These are phyloP conservation scores for Spilosoma lubricipeda DNA, from an alignment of 2,888 invertebrate genomes.

Conservation along the genomic window DNA sequence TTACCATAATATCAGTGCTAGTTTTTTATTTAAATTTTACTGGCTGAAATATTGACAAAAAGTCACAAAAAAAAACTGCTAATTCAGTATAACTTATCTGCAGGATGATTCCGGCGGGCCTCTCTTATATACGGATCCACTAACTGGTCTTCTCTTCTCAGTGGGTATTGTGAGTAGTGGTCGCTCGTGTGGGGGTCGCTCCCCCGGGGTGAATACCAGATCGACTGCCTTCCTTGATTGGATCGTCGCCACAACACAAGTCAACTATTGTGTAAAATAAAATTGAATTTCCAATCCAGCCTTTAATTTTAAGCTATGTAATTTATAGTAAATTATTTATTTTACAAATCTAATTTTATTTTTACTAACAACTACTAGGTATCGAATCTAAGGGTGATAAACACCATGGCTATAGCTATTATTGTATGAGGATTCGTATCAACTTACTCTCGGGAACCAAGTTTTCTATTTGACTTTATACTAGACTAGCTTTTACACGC, in stretches of 20 bases:
- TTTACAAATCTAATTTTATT: neutral
- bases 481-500: too few species aligned
- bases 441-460: too few species aligned
- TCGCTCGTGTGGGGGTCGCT: conserved; percentile 75
- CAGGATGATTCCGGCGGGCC: conserved; percentile 55
- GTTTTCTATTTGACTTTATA: too few species aligned
- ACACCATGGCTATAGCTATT: too few species aligned
- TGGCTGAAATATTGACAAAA: neutral
- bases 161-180: conserved; percentile 87
- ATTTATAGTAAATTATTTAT: neutral
- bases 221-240: conserved; percentile 84
- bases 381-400: too few species aligned
- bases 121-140: conserved; percentile 77
- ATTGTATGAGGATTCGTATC: too few species aligned
- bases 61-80: neutral
- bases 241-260: conserved; percentile 75
- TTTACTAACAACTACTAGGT: neutral
- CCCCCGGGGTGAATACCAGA: conserved; percentile 85
- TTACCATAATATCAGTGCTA: too few species aligned
- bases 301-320: neutral
- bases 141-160: conserved; percentile 65
- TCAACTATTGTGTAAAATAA: conserved; percentile 56
- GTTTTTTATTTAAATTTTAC: neutral
- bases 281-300: neutral
- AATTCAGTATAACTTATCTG: conserved; percentile 3